Conservation (phyloP, 2,888 invertebrate genomes). For the Agelastica alni region DNA sequence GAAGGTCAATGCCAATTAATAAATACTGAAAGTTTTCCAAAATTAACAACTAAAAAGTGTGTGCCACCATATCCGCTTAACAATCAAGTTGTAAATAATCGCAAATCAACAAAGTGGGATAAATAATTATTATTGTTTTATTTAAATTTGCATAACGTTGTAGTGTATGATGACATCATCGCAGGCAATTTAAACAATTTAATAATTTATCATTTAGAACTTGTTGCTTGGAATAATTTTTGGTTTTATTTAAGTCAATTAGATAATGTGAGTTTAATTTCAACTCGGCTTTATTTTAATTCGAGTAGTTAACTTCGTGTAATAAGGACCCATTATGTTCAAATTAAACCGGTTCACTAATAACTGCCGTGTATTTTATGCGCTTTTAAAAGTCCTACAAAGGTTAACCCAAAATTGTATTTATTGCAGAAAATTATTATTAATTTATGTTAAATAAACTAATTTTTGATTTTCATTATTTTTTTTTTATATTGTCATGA, state of each 20-base stretch:
- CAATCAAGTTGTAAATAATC: background rate
- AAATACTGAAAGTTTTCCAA: too few species aligned
- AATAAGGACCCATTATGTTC: background rate
- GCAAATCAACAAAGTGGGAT: constrained; percentile 4
- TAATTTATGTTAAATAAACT: too few species aligned
- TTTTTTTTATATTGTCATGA: too few species aligned
- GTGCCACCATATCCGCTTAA: too few species aligned
- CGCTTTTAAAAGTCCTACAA: too few species aligned
- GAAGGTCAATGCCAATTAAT: too few species aligned
- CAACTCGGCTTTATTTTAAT: constrained; percentile 23
- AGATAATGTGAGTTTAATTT: constrained; percentile 24
- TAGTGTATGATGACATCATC: constrained; percentile 25
- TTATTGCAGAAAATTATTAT: too few species aligned
- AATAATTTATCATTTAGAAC: constrained; percentile 30
- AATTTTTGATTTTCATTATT: too few species aligned
- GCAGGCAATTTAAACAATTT: constrained; percentile 27
- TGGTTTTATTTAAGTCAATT: constrained; percentile 26
- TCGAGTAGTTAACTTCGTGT: background rate
- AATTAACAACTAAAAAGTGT: too few species aligned
- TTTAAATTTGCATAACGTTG: constrained; percentile 23
- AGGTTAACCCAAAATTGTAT: too few species aligned
- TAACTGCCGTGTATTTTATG: too few species aligned
- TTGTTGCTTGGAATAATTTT: constrained; percentile 27
- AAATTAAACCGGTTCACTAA: too few species aligned
- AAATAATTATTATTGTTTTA: constrained; percentile 19